These are phyloP conservation scores for Ceyx melanurus DNA, from an alignment of 2,113 vertebrate genomes.

Conservation along the genomic window DNA sequence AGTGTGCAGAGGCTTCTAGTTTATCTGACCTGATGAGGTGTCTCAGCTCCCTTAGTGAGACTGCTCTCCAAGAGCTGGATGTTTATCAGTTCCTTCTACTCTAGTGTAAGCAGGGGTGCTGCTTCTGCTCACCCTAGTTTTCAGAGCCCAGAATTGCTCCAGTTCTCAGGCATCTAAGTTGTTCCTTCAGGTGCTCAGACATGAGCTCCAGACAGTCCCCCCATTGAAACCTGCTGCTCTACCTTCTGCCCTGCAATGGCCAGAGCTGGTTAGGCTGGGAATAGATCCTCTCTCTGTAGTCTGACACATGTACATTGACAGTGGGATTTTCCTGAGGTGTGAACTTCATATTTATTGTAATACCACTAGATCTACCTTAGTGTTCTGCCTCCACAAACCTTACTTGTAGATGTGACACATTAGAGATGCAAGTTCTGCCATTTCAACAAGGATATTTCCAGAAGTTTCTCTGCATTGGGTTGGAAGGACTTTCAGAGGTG, in stretches of 20 bases:
- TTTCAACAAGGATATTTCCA: not conserved
- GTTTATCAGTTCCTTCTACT: not conserved
- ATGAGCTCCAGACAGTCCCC: not conserved
- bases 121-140: not conserved
- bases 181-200: not conserved
- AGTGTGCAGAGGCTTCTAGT: not conserved
- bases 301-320: accelerated
- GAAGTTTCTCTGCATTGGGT: not conserved
- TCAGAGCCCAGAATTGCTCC: not conserved
- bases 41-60: not conserved
- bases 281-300: not conserved
- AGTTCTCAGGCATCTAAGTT: not conserved
- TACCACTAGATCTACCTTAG: not conserved
- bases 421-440: not conserved
- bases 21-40: not conserved
- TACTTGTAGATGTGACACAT: not conserved
- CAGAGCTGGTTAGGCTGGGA: not conserved
- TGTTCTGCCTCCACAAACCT: not conserved
- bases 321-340: not conserved
- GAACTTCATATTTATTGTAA: not conserved
- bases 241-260: not conserved
- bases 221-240: not conserved
- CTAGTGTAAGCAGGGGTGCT: accelerated
- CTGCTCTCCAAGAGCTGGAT: not conserved
- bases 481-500: no score